Evolutionary conservation across 2,797 vertebrate genomes (phyloP).

Genomic region (Eulemur rubriventer): DNA sequence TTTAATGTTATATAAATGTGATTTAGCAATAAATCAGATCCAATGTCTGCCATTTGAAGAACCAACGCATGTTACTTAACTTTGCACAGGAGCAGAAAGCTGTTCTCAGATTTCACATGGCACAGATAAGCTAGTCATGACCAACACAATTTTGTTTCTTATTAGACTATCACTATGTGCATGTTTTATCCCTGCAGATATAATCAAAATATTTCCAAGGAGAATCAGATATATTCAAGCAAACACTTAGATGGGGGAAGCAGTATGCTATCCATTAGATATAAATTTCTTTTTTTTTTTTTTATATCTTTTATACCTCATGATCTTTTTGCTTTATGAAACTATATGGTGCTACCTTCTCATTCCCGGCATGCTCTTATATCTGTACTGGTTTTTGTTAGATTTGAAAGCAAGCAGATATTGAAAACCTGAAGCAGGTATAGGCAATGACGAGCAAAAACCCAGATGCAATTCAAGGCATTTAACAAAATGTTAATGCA

Average conservation of each 20-base stretch:
- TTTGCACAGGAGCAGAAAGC: background rate
- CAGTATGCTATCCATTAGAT: background rate
- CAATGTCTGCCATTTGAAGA: background rate
- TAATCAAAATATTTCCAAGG: conserved; percentile 3
- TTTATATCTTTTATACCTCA: background rate
- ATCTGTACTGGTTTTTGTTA: background rate
- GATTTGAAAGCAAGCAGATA: background rate
- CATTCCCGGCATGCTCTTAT: background rate
- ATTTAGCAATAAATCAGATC: conserved; percentile 2
- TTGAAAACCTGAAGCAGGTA: background rate
- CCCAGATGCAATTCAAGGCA: background rate
- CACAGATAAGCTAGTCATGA: background rate
- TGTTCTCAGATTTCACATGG: background rate
- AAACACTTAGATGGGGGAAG: background rate
- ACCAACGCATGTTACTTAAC: background rate
- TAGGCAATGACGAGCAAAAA: background rate
- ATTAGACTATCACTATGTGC: background rate
- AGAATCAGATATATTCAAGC: background rate
- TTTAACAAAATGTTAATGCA: background rate
- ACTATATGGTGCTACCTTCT: background rate
- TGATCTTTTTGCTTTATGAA: conserved; percentile 11
- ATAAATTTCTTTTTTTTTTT: background rate
- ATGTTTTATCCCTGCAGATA: background rate
- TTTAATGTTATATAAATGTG: background rate
- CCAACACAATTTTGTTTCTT: background rate